phyloP scores from a whole-genome alignment of 2,888 invertebrate genomes.

The Lysandra coridon region DNA sequence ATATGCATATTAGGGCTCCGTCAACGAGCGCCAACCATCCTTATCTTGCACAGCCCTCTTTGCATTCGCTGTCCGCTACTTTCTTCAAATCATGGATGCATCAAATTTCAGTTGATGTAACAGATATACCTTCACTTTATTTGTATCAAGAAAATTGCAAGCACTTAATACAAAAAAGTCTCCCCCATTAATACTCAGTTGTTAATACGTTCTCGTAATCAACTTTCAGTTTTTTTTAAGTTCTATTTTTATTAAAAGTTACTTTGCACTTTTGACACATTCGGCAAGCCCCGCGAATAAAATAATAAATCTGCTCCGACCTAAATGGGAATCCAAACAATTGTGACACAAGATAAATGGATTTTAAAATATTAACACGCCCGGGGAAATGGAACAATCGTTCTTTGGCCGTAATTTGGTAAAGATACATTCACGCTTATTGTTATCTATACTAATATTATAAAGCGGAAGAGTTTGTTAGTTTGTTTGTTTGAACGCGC shows the following conservation, averaged over 20 bases:
- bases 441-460: background rate
- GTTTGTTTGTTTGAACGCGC: too few relatives aligned
- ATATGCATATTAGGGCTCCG: too few relatives aligned
- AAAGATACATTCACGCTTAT: background rate
- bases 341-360: conserved; percentile 21
- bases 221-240: conserved; percentile 1
- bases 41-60: too few relatives aligned
- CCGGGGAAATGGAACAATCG: background rate
- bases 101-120: too few relatives aligned
- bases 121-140: too few relatives aligned
- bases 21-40: too few relatives aligned
- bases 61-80: too few relatives aligned
- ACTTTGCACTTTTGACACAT: conserved; percentile 11
- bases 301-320: conserved; percentile 24
- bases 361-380: conserved; percentile 17
- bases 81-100: too few relatives aligned
- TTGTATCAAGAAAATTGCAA: too few relatives aligned
- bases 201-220: background rate
- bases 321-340: conserved; percentile 24
- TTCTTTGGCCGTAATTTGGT: conserved; percentile 2
- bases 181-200: background rate
- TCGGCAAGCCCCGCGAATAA: background rate
- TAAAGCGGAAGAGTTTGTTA: too few relatives aligned
- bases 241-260: conserved; percentile 11
- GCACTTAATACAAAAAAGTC: too few relatives aligned